A percentile compares a stretch with the other conserved stretches of the same genome.
Conservation (phyloP, 2,888 invertebrate species). For the Hypsopygia costalis region DNA sequence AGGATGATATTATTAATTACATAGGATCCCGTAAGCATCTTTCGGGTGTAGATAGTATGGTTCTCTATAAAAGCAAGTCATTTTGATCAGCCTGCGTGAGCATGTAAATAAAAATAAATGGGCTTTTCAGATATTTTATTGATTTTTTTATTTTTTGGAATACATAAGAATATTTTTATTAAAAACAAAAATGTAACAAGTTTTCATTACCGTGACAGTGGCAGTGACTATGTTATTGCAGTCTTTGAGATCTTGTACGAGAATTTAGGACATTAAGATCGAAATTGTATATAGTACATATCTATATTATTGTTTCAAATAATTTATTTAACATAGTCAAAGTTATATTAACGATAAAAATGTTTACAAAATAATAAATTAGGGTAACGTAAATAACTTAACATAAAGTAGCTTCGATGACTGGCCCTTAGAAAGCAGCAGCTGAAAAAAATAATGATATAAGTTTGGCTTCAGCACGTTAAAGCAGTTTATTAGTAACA, state of each 20-base stretch:
- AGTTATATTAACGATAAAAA: constrained; percentile 39
- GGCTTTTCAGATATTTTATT: constrained; percentile 57
- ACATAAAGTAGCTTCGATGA: constrained; percentile 48
- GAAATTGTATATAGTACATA: constrained; percentile 4
- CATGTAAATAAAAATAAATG: constrained; percentile 19
- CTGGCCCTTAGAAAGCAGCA: constrained; percentile 68
- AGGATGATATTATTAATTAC: no score
- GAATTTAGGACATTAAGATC: constrained; percentile 24
- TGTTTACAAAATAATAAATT: constrained; percentile 51
- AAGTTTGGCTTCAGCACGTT: not conserved
- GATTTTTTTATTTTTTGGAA: constrained; percentile 62
- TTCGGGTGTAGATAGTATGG: no score
- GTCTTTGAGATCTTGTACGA: constrained; percentile 62
- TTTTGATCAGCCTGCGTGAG: no score
- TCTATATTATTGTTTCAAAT: constrained; percentile 26
- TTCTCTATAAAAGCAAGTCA: no score
- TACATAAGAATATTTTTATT: constrained; percentile 70
- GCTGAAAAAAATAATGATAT: constrained; percentile 56
- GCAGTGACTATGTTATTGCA: constrained; percentile 76
- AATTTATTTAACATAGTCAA: constrained; percentile 63
- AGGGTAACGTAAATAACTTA: constrained; percentile 48
- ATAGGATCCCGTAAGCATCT: no score
- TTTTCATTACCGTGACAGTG: constrained; percentile 60
- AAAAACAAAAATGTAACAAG: constrained; percentile 62
- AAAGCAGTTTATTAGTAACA: no score